These are phyloP conservation scores for Troides aeacus DNA, from an alignment of 2,888 invertebrate genomes.

Conservation along the genomic window DNA sequence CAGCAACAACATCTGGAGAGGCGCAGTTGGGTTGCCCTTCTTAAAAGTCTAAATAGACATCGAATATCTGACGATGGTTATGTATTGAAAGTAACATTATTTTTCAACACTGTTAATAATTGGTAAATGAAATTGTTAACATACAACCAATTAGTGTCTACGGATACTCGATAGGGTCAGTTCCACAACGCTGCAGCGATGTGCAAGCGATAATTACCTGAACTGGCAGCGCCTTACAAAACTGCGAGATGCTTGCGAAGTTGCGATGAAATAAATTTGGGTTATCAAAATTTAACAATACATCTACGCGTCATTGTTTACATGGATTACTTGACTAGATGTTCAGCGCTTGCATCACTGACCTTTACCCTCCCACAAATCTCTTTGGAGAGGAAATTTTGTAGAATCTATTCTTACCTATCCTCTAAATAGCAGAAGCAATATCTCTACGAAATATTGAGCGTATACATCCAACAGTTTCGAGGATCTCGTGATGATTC, in stretches of 20 bases:
- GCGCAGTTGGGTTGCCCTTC: not conserved
- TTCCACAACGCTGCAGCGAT: slow-evolving; percentile 18
- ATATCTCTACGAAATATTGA: too few relatives aligned
- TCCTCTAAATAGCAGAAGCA: too few relatives aligned
- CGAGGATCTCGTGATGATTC: too few relatives aligned
- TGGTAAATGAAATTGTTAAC: slow-evolving; percentile 10
- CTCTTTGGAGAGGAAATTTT: not conserved
- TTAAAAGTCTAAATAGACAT: too few relatives aligned
- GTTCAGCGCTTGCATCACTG: not conserved
- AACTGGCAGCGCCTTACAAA: slow-evolving; percentile 24
- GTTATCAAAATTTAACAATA: not conserved
- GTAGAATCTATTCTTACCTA: too few relatives aligned
- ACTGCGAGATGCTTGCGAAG: slow-evolving; percentile 11
- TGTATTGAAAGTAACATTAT: not conserved
- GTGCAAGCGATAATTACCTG: slow-evolving; percentile 11
- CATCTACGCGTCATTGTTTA: not conserved
- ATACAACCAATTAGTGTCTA: slow-evolving; percentile 12
- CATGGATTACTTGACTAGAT: not conserved
- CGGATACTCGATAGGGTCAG: slow-evolving; percentile 9
- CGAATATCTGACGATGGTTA: not conserved
- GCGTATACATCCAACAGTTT: too few relatives aligned
- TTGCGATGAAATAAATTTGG: slow-evolving; percentile 4
- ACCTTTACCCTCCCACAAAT: not conserved
- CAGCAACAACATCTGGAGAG: too few relatives aligned
- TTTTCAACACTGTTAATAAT: slow-evolving; percentile 6